These are phyloP conservation scores for Ctenicera cuprea DNA, from an alignment of 2,888 invertebrate genomes.

Conservation along the genomic window DNA sequence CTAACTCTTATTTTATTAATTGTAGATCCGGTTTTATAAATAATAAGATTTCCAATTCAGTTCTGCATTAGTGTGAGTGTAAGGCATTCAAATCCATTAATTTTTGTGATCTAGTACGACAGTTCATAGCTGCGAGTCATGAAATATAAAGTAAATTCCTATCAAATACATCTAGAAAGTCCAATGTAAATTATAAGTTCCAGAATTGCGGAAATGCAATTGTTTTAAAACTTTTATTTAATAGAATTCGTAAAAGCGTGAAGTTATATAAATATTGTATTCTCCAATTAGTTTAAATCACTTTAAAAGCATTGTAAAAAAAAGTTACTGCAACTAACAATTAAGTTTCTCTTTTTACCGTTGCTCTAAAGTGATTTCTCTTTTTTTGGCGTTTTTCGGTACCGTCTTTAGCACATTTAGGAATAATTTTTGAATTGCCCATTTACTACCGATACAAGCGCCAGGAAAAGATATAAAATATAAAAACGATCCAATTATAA, in stretches of 20 bases:
- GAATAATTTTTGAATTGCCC: too few relatives aligned
- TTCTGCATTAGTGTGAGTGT: conserved; percentile 3
- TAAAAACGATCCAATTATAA: not conserved
- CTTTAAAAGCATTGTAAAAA: conserved; percentile 43
- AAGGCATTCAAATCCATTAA: conserved; percentile 24
- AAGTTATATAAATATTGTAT: conserved; percentile 53
- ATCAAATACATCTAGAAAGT: conserved; percentile 46
- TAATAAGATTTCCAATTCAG: not conserved
- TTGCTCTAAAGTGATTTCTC: conserved; percentile 40
- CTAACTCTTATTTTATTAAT: too few relatives aligned
- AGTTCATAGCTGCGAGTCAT: conserved; percentile 8
- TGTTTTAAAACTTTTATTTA: conserved; percentile 45
- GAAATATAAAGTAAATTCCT: conserved; percentile 32
- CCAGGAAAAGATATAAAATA: not conserved
- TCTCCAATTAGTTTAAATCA: conserved; percentile 45
- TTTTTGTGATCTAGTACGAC: conserved; percentile 27
- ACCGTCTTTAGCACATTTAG: not conserved
- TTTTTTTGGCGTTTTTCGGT: conserved; percentile 37
- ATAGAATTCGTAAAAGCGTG: conserved; percentile 54
- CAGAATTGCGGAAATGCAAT: conserved; percentile 51
- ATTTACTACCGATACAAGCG: not conserved
- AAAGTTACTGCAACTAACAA: conserved; percentile 34
- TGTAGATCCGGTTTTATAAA: too few relatives aligned
- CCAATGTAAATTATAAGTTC: conserved; percentile 34
- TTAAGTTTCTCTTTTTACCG: conserved; percentile 49